Percentiles rank a stretch among this genome's conserved stretches.
Conservation (phyloP, 35 echinoderm and acorn worm species). For the Lytechinus pictus region DNA sequence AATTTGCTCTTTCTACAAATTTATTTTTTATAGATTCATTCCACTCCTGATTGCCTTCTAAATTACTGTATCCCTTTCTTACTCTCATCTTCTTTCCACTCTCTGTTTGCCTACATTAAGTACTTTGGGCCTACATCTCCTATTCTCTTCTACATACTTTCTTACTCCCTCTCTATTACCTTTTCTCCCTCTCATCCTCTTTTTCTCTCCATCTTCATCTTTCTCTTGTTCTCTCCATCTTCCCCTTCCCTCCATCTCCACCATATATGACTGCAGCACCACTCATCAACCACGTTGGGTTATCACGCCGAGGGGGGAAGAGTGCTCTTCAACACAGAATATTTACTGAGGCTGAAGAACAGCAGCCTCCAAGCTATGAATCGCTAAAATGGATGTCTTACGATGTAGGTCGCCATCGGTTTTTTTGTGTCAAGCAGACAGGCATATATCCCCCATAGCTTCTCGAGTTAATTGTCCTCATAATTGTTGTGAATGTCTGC, state of each 20-base stretch:
- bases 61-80: no score
- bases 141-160: neutral
- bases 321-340: constrained; percentile 36
- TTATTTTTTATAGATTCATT: no score
- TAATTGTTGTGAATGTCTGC: constrained; percentile 18
- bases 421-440: constrained; percentile 9
- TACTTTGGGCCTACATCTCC: neutral
- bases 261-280: neutral
- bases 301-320: constrained; percentile 27
- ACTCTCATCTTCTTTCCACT: no score
- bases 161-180: neutral
- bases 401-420: constrained; percentile 28
- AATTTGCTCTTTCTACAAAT: no score
- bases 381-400: constrained; percentile 37
- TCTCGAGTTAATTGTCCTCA: neutral
- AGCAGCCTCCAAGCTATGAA: constrained; percentile 28
- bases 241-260: neutral
- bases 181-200: neutral
- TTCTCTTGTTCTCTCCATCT: neutral
- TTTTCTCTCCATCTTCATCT: neutral
- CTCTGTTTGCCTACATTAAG: no score
- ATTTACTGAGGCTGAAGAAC: constrained; percentile 21
- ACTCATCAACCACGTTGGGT: constrained; percentile 16
- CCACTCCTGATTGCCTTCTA: no score
- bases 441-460: neutral